phyloP scores from a whole-genome alignment of 2,888 invertebrate species.

The Nephrotoma guestfalica region DNA sequence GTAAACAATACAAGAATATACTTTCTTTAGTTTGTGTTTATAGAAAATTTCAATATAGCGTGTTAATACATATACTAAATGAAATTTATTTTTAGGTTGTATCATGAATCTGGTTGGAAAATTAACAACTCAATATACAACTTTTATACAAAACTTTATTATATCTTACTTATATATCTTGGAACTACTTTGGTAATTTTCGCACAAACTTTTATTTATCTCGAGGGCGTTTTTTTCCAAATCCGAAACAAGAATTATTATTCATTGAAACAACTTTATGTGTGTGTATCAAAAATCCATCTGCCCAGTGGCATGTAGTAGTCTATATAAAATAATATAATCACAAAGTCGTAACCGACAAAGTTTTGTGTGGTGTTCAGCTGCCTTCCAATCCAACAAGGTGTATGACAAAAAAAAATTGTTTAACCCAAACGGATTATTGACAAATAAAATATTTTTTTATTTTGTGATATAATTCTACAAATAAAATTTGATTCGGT shows the following conservation, averaged over 20 bases:
- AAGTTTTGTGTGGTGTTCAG: neutral
- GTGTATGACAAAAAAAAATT: neutral
- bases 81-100: neutral
- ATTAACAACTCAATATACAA: neutral
- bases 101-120: neutral
- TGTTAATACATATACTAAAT: neutral
- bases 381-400: neutral
- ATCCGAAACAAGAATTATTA: neutral
- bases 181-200: neutral
- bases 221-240: neutral
- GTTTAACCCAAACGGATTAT: neutral
- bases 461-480: neutral
- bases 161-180: neutral
- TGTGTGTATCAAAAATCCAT: neutral
- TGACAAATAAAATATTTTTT: neutral
- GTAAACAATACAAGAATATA: neutral
- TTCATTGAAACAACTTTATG: neutral
- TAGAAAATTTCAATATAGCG: neutral
- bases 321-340: neutral
- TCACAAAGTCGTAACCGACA: neutral
- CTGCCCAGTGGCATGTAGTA: neutral
- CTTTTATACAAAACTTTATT: neutral
- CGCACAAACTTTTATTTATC: neutral
- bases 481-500: neutral
- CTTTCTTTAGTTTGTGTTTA: neutral